Percentiles rank a stretch among this genome's conserved stretches.
phyloP scores from a whole-genome alignment of 1,140 invertebrate species.

The Zaprionus ornatus region DNA sequence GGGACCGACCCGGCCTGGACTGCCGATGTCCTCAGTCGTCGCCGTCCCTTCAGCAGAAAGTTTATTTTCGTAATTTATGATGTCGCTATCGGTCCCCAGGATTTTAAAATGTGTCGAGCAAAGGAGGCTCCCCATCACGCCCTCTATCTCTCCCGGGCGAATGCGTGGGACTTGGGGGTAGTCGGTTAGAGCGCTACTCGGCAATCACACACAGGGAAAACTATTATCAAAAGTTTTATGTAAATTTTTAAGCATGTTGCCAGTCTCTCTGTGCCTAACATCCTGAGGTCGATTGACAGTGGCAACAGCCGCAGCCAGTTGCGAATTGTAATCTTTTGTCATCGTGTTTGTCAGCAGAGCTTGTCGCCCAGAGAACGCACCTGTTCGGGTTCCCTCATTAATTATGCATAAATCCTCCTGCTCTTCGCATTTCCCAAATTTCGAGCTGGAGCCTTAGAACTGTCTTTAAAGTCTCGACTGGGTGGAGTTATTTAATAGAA shows the following conservation, averaged over 20 bases:
- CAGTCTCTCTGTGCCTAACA: constrained; percentile 49
- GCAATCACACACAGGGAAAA: constrained; percentile 66
- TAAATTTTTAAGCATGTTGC: constrained; percentile 79
- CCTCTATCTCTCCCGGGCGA: neutral
- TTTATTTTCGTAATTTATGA: constrained; percentile 81
- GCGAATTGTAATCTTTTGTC: constrained; percentile 77
- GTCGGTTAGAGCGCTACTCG: neutral
- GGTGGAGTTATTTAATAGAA: neutral
- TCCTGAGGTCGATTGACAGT: constrained; percentile 42
- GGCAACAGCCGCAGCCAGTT: constrained; percentile 55
- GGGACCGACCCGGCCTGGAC: neutral
- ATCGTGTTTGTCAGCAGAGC: constrained; percentile 75
- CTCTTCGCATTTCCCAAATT: constrained; percentile 33
- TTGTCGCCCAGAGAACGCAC: constrained; percentile 69
- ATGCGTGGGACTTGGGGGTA: constrained; percentile 31
- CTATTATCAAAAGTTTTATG: constrained; percentile 82
- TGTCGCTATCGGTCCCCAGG: constrained; percentile 62
- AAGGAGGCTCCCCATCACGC: neutral
- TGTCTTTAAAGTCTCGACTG: constrained; percentile 26
- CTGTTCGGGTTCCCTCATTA: constrained; percentile 77
- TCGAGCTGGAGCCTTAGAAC: constrained; percentile 9
- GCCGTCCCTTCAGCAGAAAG: constrained; percentile 63
- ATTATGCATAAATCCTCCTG: constrained; percentile 67
- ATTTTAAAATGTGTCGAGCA: constrained; percentile 42
- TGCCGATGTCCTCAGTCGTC: neutral